Conservation (phyloP, 2,888 invertebrate genomes). For the Euplexia lucipara region DNA sequence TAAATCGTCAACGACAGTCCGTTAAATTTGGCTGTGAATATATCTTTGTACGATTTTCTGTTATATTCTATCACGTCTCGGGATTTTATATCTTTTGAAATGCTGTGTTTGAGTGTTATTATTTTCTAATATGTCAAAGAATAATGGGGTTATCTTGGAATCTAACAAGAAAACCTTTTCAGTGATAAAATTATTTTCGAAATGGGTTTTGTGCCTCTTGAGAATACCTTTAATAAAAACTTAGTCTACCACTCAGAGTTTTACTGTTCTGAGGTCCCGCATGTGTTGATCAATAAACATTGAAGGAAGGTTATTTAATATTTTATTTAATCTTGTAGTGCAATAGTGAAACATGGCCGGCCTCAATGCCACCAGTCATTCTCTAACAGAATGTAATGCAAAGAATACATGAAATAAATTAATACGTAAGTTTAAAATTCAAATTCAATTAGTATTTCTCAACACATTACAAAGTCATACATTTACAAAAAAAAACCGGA, state of each 20-base stretch:
- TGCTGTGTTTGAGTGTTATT: background rate
- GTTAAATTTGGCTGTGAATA: conserved; percentile 22
- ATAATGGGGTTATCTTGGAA: conserved; percentile 10
- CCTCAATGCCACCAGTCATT: no score
- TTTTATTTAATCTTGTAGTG: background rate
- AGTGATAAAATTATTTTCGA: conserved; percentile 19
- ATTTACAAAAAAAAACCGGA: no score
- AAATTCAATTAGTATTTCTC: no score
- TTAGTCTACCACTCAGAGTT: conserved; percentile 39
- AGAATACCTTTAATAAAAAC: conserved; percentile 48
- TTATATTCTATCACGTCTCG: background rate
- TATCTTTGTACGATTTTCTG: conserved; percentile 7
- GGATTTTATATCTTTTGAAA: conserved; percentile 16
- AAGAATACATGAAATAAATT: no score
- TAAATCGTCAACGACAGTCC: background rate
- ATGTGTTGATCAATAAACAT: background rate
- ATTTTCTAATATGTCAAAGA: conserved; percentile 9
- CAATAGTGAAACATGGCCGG: no score
- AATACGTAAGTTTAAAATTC: no score
- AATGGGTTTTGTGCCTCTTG: conserved; percentile 43
- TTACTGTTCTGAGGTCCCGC: conserved; percentile 27
- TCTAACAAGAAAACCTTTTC: conserved; percentile 8
- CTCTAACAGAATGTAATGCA: no score
- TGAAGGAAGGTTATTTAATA: background rate
- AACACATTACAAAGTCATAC: no score